These are phyloP conservation scores for Hemiscyllium ocellatum DNA, from an alignment of 2,113 vertebrate species.

Conservation along the genomic window DNA sequence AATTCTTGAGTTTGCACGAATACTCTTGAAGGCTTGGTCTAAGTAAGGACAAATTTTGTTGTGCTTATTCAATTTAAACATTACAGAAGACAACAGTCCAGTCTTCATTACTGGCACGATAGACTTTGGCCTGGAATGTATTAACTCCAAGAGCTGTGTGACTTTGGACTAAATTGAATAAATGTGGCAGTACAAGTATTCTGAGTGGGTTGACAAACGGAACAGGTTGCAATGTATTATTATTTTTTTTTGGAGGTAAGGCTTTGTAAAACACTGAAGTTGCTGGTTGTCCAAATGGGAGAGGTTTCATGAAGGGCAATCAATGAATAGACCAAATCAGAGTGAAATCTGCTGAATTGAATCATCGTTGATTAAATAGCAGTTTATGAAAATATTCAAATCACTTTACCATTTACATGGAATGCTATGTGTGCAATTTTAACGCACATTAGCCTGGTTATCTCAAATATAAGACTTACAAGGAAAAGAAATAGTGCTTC, in stretches of 20 bases:
- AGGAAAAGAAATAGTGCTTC: background rate
- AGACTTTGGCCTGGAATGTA: background rate
- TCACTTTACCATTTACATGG: background rate
- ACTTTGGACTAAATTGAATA: background rate
- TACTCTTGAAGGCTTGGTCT: background rate
- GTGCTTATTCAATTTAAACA: background rate
- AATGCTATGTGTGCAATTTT: background rate
- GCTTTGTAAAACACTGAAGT: constrained; percentile 3
- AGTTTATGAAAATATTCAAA: background rate
- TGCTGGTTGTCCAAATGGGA: background rate
- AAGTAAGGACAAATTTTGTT: background rate
- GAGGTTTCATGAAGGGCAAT: background rate
- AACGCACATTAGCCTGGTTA: constrained; percentile 6
- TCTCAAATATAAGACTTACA: background rate
- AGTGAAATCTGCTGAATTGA: background rate
- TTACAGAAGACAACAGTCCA: background rate
- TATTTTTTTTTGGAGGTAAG: background rate
- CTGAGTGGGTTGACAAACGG: background rate
- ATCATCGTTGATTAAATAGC: background rate
- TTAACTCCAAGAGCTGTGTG: background rate
- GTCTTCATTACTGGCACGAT: background rate
- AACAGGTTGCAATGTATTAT: background rate
- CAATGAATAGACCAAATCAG: background rate
- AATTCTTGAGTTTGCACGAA: background rate
- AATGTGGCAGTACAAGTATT: background rate